Evolutionary conservation across 2,797 vertebrate genomes (phyloP), one percentile per base, ranked within the genome.

Genomic region (Jordanella pulchra): DNA sequence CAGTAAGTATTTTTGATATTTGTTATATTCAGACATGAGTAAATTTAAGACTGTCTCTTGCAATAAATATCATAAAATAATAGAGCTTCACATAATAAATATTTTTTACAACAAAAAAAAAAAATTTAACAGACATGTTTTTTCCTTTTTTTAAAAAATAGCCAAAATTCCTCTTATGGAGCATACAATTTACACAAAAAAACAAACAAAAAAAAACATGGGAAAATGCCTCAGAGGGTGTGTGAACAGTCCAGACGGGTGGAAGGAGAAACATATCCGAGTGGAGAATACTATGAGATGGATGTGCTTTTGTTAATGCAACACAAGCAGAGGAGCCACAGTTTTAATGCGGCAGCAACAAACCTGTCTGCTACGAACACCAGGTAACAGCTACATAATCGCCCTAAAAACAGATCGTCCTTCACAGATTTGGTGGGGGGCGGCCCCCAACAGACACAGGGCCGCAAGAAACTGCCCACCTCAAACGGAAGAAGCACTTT

Each of bases 61-160:
- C 95, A 99, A 99, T 99, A 99, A 99, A 99, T 99, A 99, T 96
- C 97, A 98, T 99, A 99, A 99, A 99, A 99, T 99, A 99, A 99
- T 98, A 99, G 95, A 97, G 96, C 97, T 98, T 99, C 96, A 97
- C 96, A 96, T 97, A 99, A 99, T 99, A 99, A 99, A 99, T 99
- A 99, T 97, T 97, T 96, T 97, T 96, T 97, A 96, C 96, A 97
- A 97, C 95, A 96, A 96, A 95, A 95, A 92, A 78, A 69, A 96
- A 93, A 96, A 95, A 95, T 95, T 97, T 87, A 96, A 97, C 95
- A 97, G 95, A 97, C 96, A 94, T 96, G 95, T 91, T 89, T 75
- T 80, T 65, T 50, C n/a, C 35, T 39, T 56, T 86, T 95, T 71
- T 86, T 95, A 96, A 97, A 97, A 94, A 98, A 97, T 97, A 97